Evolutionary conservation across 1,140 invertebrate species (phyloP), one percentile per base, ranked within the genome.

Genomic region (Lordiphosa mommai): DNA sequence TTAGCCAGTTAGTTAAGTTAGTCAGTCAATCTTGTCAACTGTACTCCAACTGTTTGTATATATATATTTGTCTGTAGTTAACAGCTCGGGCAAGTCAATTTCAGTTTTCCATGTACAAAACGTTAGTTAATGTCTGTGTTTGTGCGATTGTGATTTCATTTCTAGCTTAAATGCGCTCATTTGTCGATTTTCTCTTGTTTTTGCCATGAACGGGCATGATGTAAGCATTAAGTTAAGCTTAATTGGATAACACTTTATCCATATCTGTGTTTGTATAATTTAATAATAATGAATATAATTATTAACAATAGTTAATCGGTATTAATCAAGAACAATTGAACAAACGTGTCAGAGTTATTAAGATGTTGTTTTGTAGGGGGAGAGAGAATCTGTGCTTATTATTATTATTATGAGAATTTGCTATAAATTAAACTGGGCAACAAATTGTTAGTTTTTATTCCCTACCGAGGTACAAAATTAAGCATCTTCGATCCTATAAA

Each of bases 11-110:
- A 56, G 56, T 59, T 59, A 55, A 52, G 68, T 67, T 77, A 77
- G 77, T 69, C 71, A 84, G 77, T 84, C 72, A 84, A 72, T 82
- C 77, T 68, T 84, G 77, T 76, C 77, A 82, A 82, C 77, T 82
- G 77, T 84, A 84, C 76, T 71, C 52, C 55, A 57, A 61, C 13
- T 55, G 52, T 41, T 55, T 59, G 16, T 59, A 40, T n/a, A 29
- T 51, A 17, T 33, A 29, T 14, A 7, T 32, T 49, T 55, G 46
- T 7, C 14, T 57, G 30, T 14, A 32, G 32, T 44, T 40, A 40
- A 9, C 16, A 40, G 13, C 37, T 17, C 14, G 9, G 57, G 63
- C 63, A 66, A 66, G 63, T 66, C 61, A 66, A 66, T 66, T 65
- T 49, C n/a, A 48, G 61, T 30, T 65, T 48, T 61, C 32, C 33